Evolutionary conservation across 2,888 invertebrate species (phyloP).

Genomic region (Zootermopsis nevadensis): DNA sequence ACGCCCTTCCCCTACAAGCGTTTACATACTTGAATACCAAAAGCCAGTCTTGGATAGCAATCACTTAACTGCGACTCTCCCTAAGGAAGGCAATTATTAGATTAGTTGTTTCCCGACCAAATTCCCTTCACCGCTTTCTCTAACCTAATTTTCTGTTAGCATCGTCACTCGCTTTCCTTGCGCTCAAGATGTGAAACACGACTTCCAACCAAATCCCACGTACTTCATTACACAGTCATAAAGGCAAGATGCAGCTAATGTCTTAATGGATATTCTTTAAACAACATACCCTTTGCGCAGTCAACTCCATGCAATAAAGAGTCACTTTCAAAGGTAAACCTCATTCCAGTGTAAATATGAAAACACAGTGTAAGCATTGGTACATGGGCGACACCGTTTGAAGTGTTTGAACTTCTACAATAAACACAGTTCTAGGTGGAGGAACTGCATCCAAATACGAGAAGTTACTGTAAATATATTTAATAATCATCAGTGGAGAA

Average conservation of each 20-base stretch:
- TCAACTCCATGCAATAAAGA: not conserved
- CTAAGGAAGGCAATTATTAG: conserved; percentile 4
- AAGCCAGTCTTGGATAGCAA: not conserved
- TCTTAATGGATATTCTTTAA: conserved; percentile 8
- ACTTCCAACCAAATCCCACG: not conserved
- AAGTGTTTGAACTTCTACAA: too few species aligned
- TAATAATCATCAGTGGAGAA: too few species aligned
- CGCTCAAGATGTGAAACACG: not conserved
- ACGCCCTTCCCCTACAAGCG: not conserved
- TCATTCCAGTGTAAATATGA: not conserved
- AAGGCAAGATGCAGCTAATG: conserved; percentile 17
- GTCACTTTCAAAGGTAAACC: not conserved
- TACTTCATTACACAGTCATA: conserved; percentile 27
- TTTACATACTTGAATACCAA: not conserved
- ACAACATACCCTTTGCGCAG: not conserved
- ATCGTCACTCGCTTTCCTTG: not conserved
- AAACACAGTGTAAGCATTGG: not conserved
- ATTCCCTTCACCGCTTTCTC: conserved; percentile 19
- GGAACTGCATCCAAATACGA: too few species aligned
- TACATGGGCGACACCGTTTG: not conserved
- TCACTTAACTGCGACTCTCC: not conserved
- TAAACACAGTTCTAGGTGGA: too few species aligned
- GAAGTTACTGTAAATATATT: too few species aligned
- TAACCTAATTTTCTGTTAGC: conserved; percentile 22
- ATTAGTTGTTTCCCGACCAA: conserved; percentile 9